phyloP scores from a whole-genome alignment of 2,888 invertebrate species.

The Nephrocerus scutellatus region DNA sequence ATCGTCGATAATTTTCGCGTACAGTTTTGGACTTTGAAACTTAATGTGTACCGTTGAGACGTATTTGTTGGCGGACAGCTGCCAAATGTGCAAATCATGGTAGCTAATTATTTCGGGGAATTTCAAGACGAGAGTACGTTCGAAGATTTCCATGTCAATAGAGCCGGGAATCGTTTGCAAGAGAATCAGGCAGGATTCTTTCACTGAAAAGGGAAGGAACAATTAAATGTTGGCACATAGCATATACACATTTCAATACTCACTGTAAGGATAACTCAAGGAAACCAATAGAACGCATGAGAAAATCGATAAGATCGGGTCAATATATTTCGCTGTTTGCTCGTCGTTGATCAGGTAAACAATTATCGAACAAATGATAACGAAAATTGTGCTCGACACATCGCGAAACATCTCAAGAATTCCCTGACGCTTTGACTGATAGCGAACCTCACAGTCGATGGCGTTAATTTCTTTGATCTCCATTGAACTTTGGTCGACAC shows the following conservation, averaged over 20 bases:
- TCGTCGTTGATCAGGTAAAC: slow-evolving; percentile 53
- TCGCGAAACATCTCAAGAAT: slow-evolving; percentile 57
- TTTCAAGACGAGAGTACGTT: slow-evolving; percentile 55
- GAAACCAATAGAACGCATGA: slow-evolving; percentile 64
- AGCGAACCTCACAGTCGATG: slow-evolving; percentile 25
- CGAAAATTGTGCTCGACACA: slow-evolving; percentile 63
- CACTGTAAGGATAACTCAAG: slow-evolving; percentile 76
- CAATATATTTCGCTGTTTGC: slow-evolving; percentile 62
- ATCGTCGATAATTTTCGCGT: slow-evolving; percentile 53
- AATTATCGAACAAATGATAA: slow-evolving; percentile 59
- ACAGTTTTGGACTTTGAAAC: slow-evolving; percentile 59
- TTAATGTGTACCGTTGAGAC: slow-evolving; percentile 81
- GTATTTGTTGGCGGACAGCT: slow-evolving; percentile 68
- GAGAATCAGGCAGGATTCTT: slow-evolving; percentile 79
- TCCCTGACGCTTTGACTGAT: slow-evolving; percentile 51
- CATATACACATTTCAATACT: slow-evolving; percentile 40
- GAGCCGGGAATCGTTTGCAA: slow-evolving; percentile 89
- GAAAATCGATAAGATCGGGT: slow-evolving; percentile 68
- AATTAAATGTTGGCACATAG: neutral
- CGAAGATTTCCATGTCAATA: slow-evolving; percentile 67
- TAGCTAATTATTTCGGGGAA: slow-evolving; percentile 69
- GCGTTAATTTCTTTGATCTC: slow-evolving; percentile 31
- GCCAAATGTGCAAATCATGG: slow-evolving; percentile 88
- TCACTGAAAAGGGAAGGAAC: slow-evolving; percentile 57
- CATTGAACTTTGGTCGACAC: slow-evolving; percentile 28